phyloP scores from a whole-genome alignment of 2,797 vertebrate species.

The Centropyge bicolor region DNA sequence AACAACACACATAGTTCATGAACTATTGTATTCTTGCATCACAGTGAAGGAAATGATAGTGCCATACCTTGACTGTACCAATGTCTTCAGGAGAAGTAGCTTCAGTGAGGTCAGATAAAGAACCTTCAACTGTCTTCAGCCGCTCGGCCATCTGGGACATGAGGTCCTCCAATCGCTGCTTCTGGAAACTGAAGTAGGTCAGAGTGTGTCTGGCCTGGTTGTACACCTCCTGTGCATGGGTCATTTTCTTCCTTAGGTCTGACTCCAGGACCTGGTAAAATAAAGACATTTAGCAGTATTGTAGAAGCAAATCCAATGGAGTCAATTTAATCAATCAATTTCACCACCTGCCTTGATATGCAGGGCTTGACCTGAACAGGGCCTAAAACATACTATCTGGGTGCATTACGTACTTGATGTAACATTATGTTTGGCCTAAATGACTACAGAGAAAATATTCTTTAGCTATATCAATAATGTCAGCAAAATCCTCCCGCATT shows the following conservation, averaged over 20 bases:
- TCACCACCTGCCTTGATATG: background rate
- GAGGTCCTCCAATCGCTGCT: conserved; percentile 89
- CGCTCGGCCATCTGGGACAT: conserved; percentile 87
- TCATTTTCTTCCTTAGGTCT: conserved; percentile 92
- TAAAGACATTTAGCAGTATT: conserved; percentile 17
- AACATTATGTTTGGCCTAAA: background rate
- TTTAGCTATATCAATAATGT: background rate
- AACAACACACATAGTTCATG: background rate
- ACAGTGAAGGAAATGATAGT: background rate
- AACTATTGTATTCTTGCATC: background rate
- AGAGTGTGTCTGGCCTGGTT: conserved; percentile 90
- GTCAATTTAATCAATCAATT: background rate
- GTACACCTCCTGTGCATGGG: conserved; percentile 89
- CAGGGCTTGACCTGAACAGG: no score
- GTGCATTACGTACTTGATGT: background rate
- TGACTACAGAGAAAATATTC: background rate
- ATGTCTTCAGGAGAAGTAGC: conserved; percentile 86
- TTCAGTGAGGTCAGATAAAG: conserved; percentile 81
- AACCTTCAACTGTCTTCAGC: conserved; percentile 88
- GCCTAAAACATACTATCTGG: background rate
- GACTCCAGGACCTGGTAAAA: conserved; percentile 90
- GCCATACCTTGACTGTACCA: conserved; percentile 89
- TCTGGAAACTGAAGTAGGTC: conserved; percentile 91
- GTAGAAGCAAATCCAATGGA: background rate
- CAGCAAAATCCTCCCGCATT: background rate